A percentile compares a stretch with the other conserved stretches of the same genome.
phyloP scores from a whole-genome alignment of 1,140 invertebrate genomes.

The Tetramorium simillimum region DNA sequence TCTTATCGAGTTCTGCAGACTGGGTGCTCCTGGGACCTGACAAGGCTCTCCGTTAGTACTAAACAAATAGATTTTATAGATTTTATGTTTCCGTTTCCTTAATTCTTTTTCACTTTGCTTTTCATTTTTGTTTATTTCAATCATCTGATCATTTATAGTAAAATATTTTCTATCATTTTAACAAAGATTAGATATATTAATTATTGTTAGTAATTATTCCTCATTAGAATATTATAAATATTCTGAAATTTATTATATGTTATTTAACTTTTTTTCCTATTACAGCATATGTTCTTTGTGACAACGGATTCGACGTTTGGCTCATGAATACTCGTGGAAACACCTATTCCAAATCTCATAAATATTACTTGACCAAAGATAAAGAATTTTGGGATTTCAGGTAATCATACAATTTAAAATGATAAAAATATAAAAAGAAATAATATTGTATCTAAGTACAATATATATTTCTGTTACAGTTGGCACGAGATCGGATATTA shows the following conservation, averaged over 20 bases:
- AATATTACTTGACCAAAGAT: slow-evolving; percentile 85
- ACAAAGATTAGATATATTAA: not conserved
- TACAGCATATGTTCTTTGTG: slow-evolving; percentile 86
- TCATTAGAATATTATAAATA: slow-evolving; percentile 7
- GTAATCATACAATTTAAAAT: slow-evolving; percentile 62
- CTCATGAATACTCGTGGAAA: slow-evolving; percentile 91
- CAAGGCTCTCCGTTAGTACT: slow-evolving; percentile 87
- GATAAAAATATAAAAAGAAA: not conserved
- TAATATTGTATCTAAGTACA: not conserved
- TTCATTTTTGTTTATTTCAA: slow-evolving; percentile 19
- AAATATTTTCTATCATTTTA: not conserved
- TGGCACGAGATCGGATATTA: slow-evolving; percentile 86
- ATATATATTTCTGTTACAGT: slow-evolving; percentile 74
- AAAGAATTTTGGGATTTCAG: slow-evolving; percentile 87
- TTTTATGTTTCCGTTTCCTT: not conserved
- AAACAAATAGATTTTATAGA: slow-evolving; percentile 7
- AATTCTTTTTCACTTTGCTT: slow-evolving; percentile 5
- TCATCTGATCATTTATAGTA: not conserved
- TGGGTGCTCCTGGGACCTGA: slow-evolving; percentile 90
- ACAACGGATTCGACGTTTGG: slow-evolving; percentile 91
- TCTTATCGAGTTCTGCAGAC: slow-evolving; percentile 90
- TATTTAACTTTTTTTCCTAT: slow-evolving; percentile 87
- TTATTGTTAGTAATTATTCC: not conserved
- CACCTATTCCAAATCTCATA: slow-evolving; percentile 88
- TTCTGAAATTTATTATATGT: not conserved